These are phyloP conservation scores for Heliconius aoede DNA, from an alignment of 2,888 invertebrate genomes.

Conservation along the genomic window DNA sequence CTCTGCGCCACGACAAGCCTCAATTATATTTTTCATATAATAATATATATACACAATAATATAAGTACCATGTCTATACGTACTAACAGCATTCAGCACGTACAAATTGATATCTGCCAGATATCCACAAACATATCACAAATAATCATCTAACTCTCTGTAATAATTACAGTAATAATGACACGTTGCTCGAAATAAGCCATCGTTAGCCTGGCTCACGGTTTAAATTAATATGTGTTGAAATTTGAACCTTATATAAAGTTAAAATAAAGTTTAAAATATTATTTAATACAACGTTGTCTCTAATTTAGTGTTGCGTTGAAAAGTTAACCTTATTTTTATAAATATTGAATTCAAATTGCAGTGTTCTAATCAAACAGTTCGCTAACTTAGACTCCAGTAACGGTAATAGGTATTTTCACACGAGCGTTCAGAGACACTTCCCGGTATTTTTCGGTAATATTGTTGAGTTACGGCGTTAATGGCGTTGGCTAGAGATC, in stretches of 20 bases:
- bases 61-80: neutral
- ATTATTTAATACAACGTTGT: neutral
- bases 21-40: neutral
- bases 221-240: slow-evolving; percentile 10
- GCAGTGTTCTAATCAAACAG: neutral
- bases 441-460: slow-evolving; percentile 50
- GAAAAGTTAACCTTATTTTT: neutral
- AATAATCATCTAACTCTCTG: slow-evolving; percentile 50
- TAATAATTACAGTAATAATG: slow-evolving; percentile 62
- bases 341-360: neutral
- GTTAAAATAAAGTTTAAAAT: neutral
- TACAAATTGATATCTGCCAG: slow-evolving; percentile 18
- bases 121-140: slow-evolving; percentile 43
- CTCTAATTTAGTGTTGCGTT: neutral
- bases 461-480: slow-evolving; percentile 40
- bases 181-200: slow-evolving; percentile 52
- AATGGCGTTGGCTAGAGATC: slow-evolving; percentile 42
- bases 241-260: neutral
- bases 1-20: neutral
- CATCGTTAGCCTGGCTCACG: slow-evolving; percentile 43
- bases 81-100: slow-evolving; percentile 7
- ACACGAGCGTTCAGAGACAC: slow-evolving; percentile 47
- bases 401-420: slow-evolving; percentile 54
- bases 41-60: neutral
- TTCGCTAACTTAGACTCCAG: slow-evolving; percentile 30